These are phyloP conservation scores for Melipona bicolor DNA, from an alignment of 2,888 invertebrate genomes.

Conservation along the genomic window DNA sequence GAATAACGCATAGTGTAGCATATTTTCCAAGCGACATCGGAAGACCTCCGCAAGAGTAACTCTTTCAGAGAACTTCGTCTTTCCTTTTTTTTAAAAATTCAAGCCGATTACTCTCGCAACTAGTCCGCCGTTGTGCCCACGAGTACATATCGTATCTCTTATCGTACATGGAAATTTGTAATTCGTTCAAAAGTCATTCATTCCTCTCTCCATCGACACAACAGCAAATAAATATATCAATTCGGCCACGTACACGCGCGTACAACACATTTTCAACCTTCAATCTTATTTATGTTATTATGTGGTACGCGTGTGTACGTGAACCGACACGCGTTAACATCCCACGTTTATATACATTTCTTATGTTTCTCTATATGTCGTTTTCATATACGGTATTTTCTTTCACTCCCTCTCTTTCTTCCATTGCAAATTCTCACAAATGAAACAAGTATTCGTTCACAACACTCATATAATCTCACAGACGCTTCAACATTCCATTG, in stretches of 20 bases:
- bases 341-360: conserved; percentile 73
- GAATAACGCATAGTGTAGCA: conserved; percentile 48
- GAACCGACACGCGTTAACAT: conserved; percentile 57
- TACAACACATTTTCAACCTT: conserved; percentile 30
- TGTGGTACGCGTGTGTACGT: conserved; percentile 36
- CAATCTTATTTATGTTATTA: background rate
- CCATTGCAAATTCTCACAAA: conserved; percentile 11
- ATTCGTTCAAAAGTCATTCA: conserved; percentile 58
- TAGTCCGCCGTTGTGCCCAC: conserved; percentile 34
- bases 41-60: conserved; percentile 20
- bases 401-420: conserved; percentile 41
- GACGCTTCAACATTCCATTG: no score
- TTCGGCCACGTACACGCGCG: conserved; percentile 42
- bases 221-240: conserved; percentile 78
- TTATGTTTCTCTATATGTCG: conserved; percentile 40
- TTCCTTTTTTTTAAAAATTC: background rate
- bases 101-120: conserved; percentile 26
- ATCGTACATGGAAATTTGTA: conserved; percentile 60
- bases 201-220: conserved; percentile 62
- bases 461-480: no score
- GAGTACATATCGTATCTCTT: conserved; percentile 42
- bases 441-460: background rate
- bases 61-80: conserved; percentile 34
- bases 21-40: conserved; percentile 46
- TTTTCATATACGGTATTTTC: conserved; percentile 26